Evolutionary conservation across 1,140 invertebrate species (phyloP).

Genomic region (Oreohelix idahoensis): DNA sequence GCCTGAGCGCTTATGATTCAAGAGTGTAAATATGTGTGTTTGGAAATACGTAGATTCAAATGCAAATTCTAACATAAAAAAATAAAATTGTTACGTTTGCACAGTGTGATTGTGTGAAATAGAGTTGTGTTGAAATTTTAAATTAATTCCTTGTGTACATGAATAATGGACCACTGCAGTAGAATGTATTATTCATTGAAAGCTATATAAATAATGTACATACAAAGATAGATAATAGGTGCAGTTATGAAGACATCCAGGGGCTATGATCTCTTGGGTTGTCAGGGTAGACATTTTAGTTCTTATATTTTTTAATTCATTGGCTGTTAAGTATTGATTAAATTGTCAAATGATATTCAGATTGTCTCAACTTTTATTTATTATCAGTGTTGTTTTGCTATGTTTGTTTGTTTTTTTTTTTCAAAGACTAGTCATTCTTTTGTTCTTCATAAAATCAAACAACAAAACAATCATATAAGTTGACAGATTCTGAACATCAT

Average conservation of each 20-base stretch:
- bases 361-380: no score
- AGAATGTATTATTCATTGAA: not conserved
- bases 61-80: no score
- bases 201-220: conserved; percentile 24
- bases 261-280: not conserved
- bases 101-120: not conserved
- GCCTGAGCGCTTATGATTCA: no score
- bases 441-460: no score
- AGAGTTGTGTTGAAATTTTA: not conserved
- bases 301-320: not conserved
- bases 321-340: not conserved
- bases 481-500: no score
- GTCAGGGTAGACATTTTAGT: not conserved
- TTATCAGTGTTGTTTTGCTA: no score
- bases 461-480: no score
- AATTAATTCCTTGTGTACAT: not conserved
- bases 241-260: not conserved
- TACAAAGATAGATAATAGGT: not conserved
- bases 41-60: no score
- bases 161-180: not conserved
- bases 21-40: no score
- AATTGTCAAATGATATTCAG: no score
- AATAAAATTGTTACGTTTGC: not conserved
- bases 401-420: no score
- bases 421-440: no score